Evolutionary conservation across 1,140 invertebrate genomes (phyloP).

Genomic region (Drosophila ohnishii): DNA sequence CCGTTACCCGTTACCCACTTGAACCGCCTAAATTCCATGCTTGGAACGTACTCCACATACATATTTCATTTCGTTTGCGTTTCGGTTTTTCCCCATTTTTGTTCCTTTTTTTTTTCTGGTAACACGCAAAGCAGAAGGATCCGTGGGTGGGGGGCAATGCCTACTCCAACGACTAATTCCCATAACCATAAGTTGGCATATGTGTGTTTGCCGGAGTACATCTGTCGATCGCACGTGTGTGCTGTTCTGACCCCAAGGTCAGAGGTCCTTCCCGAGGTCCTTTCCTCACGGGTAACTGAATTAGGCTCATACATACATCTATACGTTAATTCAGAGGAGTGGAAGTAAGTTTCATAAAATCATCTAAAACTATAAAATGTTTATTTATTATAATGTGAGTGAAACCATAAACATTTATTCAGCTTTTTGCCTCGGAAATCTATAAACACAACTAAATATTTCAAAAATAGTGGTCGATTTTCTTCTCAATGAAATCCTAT

Average conservation of each 20-base stretch:
- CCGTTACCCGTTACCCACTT: slow-evolving; percentile 43
- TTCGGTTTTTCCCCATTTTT: slow-evolving; percentile 32
- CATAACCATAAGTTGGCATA: slow-evolving; percentile 42
- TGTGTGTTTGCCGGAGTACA: slow-evolving; percentile 29
- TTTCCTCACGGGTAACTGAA: slow-evolving; percentile 18
- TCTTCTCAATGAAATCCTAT: neutral
- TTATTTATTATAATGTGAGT: neutral
- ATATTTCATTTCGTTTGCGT: slow-evolving; percentile 67
- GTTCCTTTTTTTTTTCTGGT: slow-evolving; percentile 2
- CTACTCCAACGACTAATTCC: slow-evolving; percentile 36
- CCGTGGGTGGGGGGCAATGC: neutral
- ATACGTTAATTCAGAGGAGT: slow-evolving; percentile 7
- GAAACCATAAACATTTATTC: neutral
- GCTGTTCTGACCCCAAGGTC: slow-evolving; percentile 25
- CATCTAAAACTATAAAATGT: neutral
- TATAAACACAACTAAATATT: neutral
- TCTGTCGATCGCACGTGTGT: slow-evolving; percentile 59
- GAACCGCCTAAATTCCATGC: slow-evolving; percentile 59
- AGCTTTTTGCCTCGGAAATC: neutral
- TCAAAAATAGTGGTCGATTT: neutral
- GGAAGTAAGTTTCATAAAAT: neutral
- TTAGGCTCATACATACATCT: slow-evolving; percentile 6
- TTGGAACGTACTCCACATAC: slow-evolving; percentile 49
- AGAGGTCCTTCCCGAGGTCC: slow-evolving; percentile 13
- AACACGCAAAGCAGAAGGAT: slow-evolving; percentile 51